Conservation (phyloP, 2,113 vertebrate species). For the Scophthalmus maximus region DNA sequence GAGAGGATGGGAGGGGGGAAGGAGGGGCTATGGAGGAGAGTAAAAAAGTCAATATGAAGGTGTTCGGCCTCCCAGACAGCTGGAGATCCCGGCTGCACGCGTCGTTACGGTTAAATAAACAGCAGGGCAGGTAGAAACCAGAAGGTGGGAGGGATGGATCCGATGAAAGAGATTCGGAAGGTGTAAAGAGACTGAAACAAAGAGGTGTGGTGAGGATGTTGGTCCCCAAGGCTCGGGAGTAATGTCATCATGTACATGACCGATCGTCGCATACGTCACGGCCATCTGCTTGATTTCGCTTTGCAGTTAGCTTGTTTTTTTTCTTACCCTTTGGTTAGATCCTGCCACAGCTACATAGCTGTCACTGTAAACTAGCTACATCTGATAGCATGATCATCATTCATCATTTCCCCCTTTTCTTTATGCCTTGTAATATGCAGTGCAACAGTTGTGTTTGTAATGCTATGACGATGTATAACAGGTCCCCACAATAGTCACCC, state of each 20-base stretch:
- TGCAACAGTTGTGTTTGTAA: no score
- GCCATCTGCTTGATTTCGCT: no score
- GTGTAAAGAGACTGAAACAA: background rate
- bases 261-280: background rate
- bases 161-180: background rate
- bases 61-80: constrained; percentile 20
- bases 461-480: no score
- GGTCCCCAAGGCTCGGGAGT: background rate
- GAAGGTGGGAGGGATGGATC: background rate
- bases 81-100: constrained; percentile 29
- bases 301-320: background rate
- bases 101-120: constrained; percentile 29
- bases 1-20: background rate
- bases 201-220: background rate
- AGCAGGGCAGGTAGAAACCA: constrained; percentile 30
- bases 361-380: no score
- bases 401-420: no score
- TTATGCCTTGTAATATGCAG: no score
- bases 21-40: background rate
- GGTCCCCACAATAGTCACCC: no score
- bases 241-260: background rate
- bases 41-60: constrained; percentile 42
- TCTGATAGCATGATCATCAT: no score
- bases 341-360: no score
- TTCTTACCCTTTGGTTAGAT: no score